These are phyloP conservation scores for Siphamia tubifer DNA, from an alignment of 2,113 vertebrate genomes.

Conservation along the genomic window DNA sequence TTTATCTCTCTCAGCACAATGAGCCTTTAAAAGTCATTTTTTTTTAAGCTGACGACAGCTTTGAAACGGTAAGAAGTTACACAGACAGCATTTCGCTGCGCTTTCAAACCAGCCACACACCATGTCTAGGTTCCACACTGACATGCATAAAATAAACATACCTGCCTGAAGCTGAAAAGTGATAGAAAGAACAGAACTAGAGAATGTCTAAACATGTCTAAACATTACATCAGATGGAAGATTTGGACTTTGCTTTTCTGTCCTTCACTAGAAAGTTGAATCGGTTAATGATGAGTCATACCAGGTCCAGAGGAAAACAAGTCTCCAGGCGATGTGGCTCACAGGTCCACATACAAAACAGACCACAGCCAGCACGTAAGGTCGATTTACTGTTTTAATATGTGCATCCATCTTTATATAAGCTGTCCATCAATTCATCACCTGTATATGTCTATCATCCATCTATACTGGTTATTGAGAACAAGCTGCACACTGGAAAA, in stretches of 20 bases:
- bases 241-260: background rate
- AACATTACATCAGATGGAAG: background rate
- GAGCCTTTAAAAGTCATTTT: background rate
- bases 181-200: background rate
- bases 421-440: background rate
- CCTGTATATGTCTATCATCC: too few relatives aligned
- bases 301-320: background rate
- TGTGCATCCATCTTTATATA: too few relatives aligned
- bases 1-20: background rate
- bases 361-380: too few relatives aligned
- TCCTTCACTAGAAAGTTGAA: constrained; percentile 1
- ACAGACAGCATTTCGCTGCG: background rate
- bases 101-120: background rate
- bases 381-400: too few relatives aligned
- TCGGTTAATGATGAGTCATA: background rate
- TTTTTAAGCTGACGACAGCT: background rate
- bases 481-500: too few relatives aligned
- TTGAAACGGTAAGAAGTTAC: background rate
- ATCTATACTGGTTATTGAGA: too few relatives aligned
- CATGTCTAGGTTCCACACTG: background rate
- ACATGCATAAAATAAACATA: background rate
- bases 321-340: background rate
- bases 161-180: background rate
- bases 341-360: background rate
- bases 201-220: background rate